Evolutionary conservation across 2,797 vertebrate genomes (phyloP), one percentile per base, ranked within the genome.

Genomic region (Glossophaga mutica): DNA sequence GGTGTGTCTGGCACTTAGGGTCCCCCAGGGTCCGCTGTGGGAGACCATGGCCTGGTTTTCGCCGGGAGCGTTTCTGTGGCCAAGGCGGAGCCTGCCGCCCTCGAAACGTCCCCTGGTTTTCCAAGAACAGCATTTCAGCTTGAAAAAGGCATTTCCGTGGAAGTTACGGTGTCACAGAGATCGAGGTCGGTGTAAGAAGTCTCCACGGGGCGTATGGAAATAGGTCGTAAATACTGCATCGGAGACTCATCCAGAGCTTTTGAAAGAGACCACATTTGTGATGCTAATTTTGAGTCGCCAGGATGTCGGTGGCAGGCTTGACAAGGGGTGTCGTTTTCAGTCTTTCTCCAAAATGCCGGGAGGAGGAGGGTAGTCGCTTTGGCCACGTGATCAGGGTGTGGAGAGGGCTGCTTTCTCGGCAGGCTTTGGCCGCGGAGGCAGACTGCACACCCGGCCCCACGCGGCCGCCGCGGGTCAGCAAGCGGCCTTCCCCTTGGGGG

Each of bases 251-350:
- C 19, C 93, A 32, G 59, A 50, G 65, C 71, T 84, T 87, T 70
- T 44, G 46, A 2, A 37, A 67, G 76, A 85, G 46, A 11, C 24
- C 55, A n/a, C 83, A 77, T 95, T 85, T 88, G 77, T 85, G 88
- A 82, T 68, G 82, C 89, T 96, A n/a, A 94, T 92, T 94, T 52
- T 24, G 39, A 77, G 37, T 93, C 65, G 22, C 95, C 16, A 32
- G 77, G 46, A 24, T 85, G 94, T 95, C n/a, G 71, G n/a, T n/a
- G n/a, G n/a, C 70, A 5, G 94, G 37, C 86, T 86, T 82, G 71
- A 82, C 84, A 81, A 76, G 2, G 82, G 50, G 50, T 87, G 70
- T 42, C 57, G 50, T 82, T 92, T 82, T 77, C 82, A 37, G 77
- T 90, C 71, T 79, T 50, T 62, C 46, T 84, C 42, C 37, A 22